These are phyloP conservation scores for Catalaphyllia jardinei DNA, from an alignment of 64 coral and sea anemone genomes.

Conservation along the genomic window DNA sequence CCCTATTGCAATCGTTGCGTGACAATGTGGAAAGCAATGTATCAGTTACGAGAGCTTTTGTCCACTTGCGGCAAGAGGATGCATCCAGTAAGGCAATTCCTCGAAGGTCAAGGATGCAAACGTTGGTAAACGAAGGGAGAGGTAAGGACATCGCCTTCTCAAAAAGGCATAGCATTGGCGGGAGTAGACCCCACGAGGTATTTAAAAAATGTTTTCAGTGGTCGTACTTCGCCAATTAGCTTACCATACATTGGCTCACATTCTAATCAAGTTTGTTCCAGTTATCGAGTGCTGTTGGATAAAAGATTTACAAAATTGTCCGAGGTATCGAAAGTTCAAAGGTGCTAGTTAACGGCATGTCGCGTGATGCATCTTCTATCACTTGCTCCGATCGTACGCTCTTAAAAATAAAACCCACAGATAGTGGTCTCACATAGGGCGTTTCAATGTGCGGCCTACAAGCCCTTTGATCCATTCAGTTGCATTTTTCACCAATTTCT, in stretches of 20 bases:
- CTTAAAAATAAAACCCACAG: no score
- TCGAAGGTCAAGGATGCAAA: neutral
- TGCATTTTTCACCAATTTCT: no score
- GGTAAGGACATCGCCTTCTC: neutral
- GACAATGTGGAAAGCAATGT: neutral
- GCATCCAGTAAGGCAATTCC: neutral
- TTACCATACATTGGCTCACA: no score
- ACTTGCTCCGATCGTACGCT: neutral
- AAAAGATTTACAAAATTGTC: no score
- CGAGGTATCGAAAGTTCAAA: neutral
- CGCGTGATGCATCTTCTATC: neutral
- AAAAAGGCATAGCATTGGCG: neutral
- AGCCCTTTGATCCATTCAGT: no score
- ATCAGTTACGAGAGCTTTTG: neutral
- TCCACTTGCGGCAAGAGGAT: conserved; percentile 19
- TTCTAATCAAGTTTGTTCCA: neutral
- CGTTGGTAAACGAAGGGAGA: neutral
- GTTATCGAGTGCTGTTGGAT: conserved; percentile 4
- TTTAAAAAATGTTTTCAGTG: neutral
- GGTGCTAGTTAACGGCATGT: neutral
- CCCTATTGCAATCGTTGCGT: no score
- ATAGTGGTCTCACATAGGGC: no score
- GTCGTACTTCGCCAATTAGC: neutral
- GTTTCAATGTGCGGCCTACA: no score
- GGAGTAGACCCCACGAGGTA: neutral